Percentiles rank a stretch among this genome's conserved stretches.
phyloP scores from a whole-genome alignment of 2,888 invertebrate genomes.

The Melieria picta region DNA sequence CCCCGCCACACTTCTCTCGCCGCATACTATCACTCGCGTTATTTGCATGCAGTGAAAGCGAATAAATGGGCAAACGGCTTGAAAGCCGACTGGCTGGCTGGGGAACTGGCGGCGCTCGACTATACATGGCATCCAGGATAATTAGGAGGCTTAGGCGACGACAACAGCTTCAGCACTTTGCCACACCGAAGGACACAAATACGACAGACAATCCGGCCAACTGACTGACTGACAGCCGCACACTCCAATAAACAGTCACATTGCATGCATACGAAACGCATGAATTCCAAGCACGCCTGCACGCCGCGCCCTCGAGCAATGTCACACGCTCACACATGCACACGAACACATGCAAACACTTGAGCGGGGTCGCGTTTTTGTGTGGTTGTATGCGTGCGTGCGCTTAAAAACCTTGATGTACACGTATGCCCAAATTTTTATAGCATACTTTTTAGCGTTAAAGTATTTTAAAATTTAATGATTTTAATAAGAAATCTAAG shows the following conservation, averaged over 20 bases:
- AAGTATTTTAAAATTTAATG: no score
- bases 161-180: background rate
- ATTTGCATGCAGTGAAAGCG: no score
- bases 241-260: background rate
- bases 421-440: no score
- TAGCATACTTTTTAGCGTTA: no score
- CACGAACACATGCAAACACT: background rate
- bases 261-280: background rate
- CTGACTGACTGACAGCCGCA: background rate
- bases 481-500: no score
- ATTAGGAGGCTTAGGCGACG: constrained; percentile 21
- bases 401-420: no score
- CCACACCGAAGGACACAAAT: background rate
- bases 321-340: background rate
- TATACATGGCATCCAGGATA: background rate
- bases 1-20: no score
- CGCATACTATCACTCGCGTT: no score
- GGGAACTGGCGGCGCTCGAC: no score
- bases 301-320: background rate
- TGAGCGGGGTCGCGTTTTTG: background rate
- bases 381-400: no score
- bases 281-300: background rate
- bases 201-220: background rate
- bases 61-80: no score
- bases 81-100: background rate